Conservation (phyloP, 1,140 invertebrate species). For the Polyergus mexicanus region DNA sequence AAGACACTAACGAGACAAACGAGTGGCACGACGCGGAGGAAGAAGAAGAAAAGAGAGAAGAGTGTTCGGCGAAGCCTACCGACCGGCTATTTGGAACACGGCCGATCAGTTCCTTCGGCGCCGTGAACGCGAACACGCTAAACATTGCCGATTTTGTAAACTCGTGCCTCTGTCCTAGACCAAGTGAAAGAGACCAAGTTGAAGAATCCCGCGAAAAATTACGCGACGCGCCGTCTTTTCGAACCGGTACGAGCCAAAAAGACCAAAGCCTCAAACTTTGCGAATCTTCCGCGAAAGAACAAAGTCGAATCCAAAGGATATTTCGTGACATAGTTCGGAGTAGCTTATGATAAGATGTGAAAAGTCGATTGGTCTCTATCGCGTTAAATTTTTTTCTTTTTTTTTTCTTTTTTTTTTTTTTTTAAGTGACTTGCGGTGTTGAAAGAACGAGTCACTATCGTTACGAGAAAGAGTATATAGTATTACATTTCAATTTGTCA, state of each 20-base stretch:
- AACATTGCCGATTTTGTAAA: constrained; percentile 65
- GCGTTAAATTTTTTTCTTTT: neutral
- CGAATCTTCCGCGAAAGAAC: neutral
- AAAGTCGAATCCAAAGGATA: neutral
- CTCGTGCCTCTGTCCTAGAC: neutral
- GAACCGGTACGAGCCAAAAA: neutral
- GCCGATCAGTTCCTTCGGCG: constrained; percentile 82
- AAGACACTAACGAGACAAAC: constrained; percentile 51
- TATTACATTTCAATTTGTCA: neutral
- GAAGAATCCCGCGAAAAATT: constrained; percentile 14
- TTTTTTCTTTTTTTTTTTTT: too few relatives aligned
- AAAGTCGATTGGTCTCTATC: neutral
- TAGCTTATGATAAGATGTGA: constrained; percentile 32
- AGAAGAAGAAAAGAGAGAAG: constrained; percentile 80
- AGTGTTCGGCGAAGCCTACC: constrained; percentile 78
- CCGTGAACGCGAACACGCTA: constrained; percentile 76
- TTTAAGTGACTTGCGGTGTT: neutral
- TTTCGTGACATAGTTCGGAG: neutral
- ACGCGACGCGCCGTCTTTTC: constrained; percentile 9
- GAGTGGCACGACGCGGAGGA: constrained; percentile 66
- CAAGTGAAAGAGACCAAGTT: neutral
- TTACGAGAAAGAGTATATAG: neutral
- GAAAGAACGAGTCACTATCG: neutral
- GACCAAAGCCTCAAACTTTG: neutral
- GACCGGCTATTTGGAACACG: constrained; percentile 77